A percentile compares a stretch with the other conserved stretches of the same genome.
phyloP scores from a whole-genome alignment of 2,888 invertebrate genomes.

The Parelbella ahira region DNA sequence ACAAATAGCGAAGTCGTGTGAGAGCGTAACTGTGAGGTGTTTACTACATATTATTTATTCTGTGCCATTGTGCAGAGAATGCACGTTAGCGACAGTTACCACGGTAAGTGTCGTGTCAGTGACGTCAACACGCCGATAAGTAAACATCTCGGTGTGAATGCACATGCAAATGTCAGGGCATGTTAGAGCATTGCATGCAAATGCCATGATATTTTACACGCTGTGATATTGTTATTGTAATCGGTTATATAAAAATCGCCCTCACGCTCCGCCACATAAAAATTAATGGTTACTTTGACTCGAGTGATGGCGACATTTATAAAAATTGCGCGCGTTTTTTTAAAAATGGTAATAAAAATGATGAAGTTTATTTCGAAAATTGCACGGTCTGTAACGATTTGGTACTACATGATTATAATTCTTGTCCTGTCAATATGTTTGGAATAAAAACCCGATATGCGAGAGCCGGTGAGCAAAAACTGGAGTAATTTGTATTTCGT shows the following conservation, averaged over 20 bases:
- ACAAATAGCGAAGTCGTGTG: too few species aligned
- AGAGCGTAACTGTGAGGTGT: slow-evolving; percentile 19
- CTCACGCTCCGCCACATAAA: slow-evolving; percentile 4
- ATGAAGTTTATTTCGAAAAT: too few species aligned
- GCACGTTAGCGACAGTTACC: slow-evolving; percentile 12
- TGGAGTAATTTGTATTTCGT: slow-evolving; percentile 43
- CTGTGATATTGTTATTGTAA: slow-evolving; percentile 21
- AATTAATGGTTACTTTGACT: slow-evolving; percentile 6
- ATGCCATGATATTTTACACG: slow-evolving; percentile 20
- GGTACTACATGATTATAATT: too few species aligned
- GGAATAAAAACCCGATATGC: slow-evolving; percentile 15
- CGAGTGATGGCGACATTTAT: slow-evolving; percentile 3
- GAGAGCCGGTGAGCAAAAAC: slow-evolving; percentile 28
- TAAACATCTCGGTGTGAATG: slow-evolving; percentile 10
- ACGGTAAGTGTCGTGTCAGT: slow-evolving; percentile 5
- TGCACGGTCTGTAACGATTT: too few species aligned
- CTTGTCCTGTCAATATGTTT: slow-evolving; percentile 12
- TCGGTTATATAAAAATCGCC: slow-evolving; percentile 16
- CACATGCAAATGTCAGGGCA: slow-evolving; percentile 23
- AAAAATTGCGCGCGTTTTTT: too few species aligned
- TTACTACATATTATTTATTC: too few species aligned
- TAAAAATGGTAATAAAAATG: too few species aligned
- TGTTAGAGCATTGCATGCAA: slow-evolving; percentile 18
- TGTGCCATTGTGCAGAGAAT: too few species aligned
- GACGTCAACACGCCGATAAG: slow-evolving; percentile 12